Evolutionary conservation across 1,140 invertebrate genomes (phyloP).

Genomic region (Ladona fulva): DNA sequence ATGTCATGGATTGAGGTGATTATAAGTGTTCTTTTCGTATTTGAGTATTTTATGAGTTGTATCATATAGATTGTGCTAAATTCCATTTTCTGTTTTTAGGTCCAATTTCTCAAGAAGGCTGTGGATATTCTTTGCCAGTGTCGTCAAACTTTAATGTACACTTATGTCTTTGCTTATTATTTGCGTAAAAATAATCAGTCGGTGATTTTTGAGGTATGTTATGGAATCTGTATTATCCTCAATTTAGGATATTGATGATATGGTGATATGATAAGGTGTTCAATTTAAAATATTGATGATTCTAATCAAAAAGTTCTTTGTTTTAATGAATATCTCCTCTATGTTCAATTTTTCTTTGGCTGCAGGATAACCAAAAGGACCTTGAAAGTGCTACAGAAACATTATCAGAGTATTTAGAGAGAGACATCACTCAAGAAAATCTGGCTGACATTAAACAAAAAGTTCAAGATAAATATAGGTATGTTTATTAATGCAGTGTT

Average conservation of each 20-base stretch:
- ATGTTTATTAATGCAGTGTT: too few relatives aligned
- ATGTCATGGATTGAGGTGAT: slow-evolving; percentile 98
- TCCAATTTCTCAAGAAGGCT: slow-evolving; percentile 91
- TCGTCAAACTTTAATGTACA: slow-evolving; percentile 97
- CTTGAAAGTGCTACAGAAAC: slow-evolving; percentile 94
- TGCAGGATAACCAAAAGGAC: slow-evolving; percentile 92
- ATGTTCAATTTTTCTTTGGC: background rate
- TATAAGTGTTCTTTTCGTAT: slow-evolving; percentile 33
- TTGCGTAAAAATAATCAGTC: slow-evolving; percentile 97
- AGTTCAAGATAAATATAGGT: slow-evolving; percentile 99
- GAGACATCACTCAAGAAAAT: slow-evolving; percentile 96
- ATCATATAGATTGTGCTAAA: background rate
- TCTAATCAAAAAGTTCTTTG: too few relatives aligned
- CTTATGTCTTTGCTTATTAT: slow-evolving; percentile 99
- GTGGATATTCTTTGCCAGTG: slow-evolving; percentile 97
- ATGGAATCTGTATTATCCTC: background rate
- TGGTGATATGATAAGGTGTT: too few relatives aligned
- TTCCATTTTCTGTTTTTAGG: slow-evolving; percentile 42
- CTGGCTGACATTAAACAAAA: slow-evolving; percentile 97
- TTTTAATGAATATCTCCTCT: too few relatives aligned
- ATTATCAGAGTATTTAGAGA: slow-evolving; percentile 93
- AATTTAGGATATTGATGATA: too few relatives aligned
- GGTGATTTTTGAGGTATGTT: slow-evolving; percentile 83
- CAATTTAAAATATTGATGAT: too few relatives aligned
- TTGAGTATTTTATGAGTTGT: background rate